Evolutionary conservation across 1,140 invertebrate species (phyloP).

Genomic region (Anagrus nilaparvatae): DNA sequence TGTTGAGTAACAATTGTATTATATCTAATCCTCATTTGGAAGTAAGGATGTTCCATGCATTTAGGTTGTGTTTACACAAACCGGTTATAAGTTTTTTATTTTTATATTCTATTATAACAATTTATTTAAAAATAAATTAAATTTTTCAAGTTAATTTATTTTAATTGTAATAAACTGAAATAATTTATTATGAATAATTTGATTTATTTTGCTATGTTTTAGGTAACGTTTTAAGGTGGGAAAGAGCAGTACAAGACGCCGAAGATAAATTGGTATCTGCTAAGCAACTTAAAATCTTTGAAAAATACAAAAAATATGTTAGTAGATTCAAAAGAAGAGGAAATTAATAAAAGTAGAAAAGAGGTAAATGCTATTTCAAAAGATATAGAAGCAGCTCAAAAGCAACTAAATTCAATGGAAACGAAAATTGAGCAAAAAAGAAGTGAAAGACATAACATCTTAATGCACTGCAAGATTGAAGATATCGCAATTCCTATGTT

Average conservation of each 20-base stretch:
- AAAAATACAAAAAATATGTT: slow-evolving; percentile 71
- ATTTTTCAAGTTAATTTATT: slow-evolving; percentile 1
- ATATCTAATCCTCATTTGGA: too few relatives aligned
- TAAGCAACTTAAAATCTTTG: slow-evolving; percentile 68
- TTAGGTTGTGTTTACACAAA: too few relatives aligned
- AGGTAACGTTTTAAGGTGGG: slow-evolving; percentile 90
- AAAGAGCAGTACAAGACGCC: slow-evolving; percentile 84
- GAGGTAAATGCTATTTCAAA: slow-evolving; percentile 81
- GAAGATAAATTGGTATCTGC: slow-evolving; percentile 85
- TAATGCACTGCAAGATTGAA: slow-evolving; percentile 96
- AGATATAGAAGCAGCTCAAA: slow-evolving; percentile 81
- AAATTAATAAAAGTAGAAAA: slow-evolving; percentile 67
- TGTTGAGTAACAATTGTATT: too few relatives aligned
- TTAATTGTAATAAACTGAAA: too few relatives aligned
- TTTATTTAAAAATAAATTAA: not conserved
- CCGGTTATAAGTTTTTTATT: slow-evolving; percentile 8
- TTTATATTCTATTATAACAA: slow-evolving; percentile 5
- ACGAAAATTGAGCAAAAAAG: slow-evolving; percentile 84
- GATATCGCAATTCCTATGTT: slow-evolving; percentile 84
- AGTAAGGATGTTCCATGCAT: too few relatives aligned
- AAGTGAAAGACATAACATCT: slow-evolving; percentile 82
- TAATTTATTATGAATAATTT: too few relatives aligned
- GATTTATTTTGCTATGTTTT: too few relatives aligned
- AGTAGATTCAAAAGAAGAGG: slow-evolving; percentile 75
- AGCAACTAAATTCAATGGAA: slow-evolving; percentile 75